Evolutionary conservation across 2,113 vertebrate species (phyloP), one percentile per base, ranked within the genome.

Genomic region (Melanocharis versteri): DNA sequence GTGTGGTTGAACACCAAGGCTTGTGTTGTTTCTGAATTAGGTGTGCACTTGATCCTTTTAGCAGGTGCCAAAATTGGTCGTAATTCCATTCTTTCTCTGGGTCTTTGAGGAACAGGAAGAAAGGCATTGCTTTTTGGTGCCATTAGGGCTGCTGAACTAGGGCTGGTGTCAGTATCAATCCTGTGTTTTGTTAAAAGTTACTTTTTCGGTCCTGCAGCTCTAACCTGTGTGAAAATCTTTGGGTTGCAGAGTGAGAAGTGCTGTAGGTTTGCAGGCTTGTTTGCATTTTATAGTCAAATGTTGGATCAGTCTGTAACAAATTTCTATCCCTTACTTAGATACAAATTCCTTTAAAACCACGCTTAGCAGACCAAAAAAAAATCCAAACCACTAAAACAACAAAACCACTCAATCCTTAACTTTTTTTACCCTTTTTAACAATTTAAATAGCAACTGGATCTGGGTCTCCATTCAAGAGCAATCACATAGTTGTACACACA

Each of bases 401-500:
- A 0, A 22, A 48, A 18, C 3, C 8, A 14, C 24, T 73, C n/a
- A 31, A 9, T 68, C 45, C 13, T 73, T 60, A 27, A 23, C 35
- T 14, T 78, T 37, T 37, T 42, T 62, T n/a, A 33, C 62, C 18
- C 30, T 62, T 62, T 30, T 30, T 64, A 47, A 35, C 21, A 47
- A 30, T 48, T 62, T 56, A 50, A 50, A 40, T 26, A 78, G 65
- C 30, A 83, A 17, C 35, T 28, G 33, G n/a, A 15, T 30, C 10
- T 16, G 28, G 13, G 44, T 54, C 10, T 72, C 15, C 22, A 13
- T 26, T 17, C 14, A 42, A 22, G n/a, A 72, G 28, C 40, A 48
- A 11, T 31, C 28, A 7, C 11, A 1, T 1, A 9, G 5, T 39
- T 44, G 8, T 64, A 17, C 15, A 19, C 6, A 2, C 9, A 10